These are phyloP conservation scores for Serripes groenlandicus DNA, from an alignment of 2,888 invertebrate genomes.

Conservation along the genomic window DNA sequence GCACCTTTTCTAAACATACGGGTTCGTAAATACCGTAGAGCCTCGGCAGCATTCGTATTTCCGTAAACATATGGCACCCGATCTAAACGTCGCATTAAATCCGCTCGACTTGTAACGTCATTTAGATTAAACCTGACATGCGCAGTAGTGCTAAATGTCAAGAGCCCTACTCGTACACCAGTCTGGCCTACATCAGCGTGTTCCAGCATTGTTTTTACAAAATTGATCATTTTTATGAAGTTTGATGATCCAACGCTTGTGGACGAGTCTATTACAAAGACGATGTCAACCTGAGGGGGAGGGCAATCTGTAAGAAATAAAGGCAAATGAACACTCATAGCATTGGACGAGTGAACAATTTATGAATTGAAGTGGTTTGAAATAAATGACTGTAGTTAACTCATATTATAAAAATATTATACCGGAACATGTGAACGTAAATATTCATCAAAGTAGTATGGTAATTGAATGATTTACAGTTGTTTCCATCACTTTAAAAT, in stretches of 20 bases:
- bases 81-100: slow-evolving; percentile 66
- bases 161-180: slow-evolving; percentile 70
- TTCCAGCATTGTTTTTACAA: slow-evolving; percentile 67
- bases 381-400: neutral
- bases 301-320: slow-evolving; percentile 53
- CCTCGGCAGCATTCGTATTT: slow-evolving; percentile 79
- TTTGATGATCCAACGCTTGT: slow-evolving; percentile 76
- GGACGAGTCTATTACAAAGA: slow-evolving; percentile 74
- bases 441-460: too few relatives aligned
- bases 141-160: slow-evolving; percentile 72
- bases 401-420: too few relatives aligned
- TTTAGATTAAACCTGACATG: slow-evolving; percentile 76
- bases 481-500: too few relatives aligned
- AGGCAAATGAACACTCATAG: too few relatives aligned
- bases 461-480: too few relatives aligned
- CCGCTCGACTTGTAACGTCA: slow-evolving; percentile 58
- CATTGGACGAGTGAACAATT: too few relatives aligned
- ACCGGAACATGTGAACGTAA: too few relatives aligned
- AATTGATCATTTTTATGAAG: slow-evolving; percentile 74
- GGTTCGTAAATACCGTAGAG: slow-evolving; percentile 68
- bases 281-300: slow-evolving; percentile 65
- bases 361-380: neutral
- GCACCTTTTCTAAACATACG: slow-evolving; percentile 71
- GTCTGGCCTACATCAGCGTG: slow-evolving; percentile 64
- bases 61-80: slow-evolving; percentile 68